Conservation (phyloP, 2,797 vertebrate species). For the Xiphophorus birchmanni region DNA sequence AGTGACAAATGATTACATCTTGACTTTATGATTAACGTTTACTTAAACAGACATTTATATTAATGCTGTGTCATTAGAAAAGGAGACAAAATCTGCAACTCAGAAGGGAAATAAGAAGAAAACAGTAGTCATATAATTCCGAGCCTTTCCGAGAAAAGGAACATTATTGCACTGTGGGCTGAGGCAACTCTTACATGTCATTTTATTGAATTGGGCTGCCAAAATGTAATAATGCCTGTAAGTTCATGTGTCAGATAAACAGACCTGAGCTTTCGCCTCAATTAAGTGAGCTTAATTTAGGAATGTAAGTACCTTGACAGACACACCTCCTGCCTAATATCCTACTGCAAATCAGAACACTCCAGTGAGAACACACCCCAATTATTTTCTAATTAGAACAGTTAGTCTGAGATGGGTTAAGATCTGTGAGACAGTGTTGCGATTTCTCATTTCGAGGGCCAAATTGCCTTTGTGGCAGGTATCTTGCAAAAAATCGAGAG, state of each 20-base stretch:
- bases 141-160: background rate
- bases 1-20: background rate
- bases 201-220: background rate
- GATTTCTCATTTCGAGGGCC: constrained; percentile 34
- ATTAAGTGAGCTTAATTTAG: constrained; percentile 23
- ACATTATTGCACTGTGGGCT: background rate
- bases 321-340: constrained; percentile 14
- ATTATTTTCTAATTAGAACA: constrained; percentile 41
- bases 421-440: constrained; percentile 47
- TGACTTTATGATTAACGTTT: background rate
- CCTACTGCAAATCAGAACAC: constrained; percentile 13
- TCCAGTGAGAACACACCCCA: constrained; percentile 1
- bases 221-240: background rate
- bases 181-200: background rate
- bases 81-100: background rate
- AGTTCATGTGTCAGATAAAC: constrained; percentile 15
- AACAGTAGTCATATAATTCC: background rate
- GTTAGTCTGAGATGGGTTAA: constrained; percentile 31
- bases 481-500: constrained; percentile 64
- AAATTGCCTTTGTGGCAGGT: constrained; percentile 54
- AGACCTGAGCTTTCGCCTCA: background rate
- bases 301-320: constrained; percentile 22
- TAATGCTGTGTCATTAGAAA: background rate
- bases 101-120: constrained; percentile 5
- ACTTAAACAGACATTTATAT: background rate